Conservation (phyloP, 2,888 invertebrate species). For the Xanthostigma xanthostigma region DNA sequence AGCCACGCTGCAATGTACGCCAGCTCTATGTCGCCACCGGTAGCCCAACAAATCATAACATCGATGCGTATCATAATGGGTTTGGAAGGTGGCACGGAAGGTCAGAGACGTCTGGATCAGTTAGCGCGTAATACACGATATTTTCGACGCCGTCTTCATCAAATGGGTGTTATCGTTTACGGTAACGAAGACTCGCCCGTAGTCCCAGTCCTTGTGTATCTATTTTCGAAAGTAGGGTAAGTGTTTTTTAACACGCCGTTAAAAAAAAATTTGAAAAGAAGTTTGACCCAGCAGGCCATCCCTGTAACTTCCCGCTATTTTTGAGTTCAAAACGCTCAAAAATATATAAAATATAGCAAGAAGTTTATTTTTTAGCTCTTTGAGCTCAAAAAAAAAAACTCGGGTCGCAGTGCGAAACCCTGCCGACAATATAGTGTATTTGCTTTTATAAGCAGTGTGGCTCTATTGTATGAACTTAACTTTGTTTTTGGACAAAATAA, state of each 20-base stretch:
- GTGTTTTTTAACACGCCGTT: constrained; percentile 18
- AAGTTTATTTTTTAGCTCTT: too few relatives aligned
- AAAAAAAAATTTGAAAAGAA: too few relatives aligned
- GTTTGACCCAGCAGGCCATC: too few relatives aligned
- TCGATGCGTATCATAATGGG: constrained; percentile 83
- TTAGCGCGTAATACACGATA: constrained; percentile 71
- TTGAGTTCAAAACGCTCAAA: too few relatives aligned
- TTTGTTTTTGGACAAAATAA: too few relatives aligned
- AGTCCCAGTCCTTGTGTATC: constrained; percentile 87
- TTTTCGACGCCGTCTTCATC: constrained; percentile 61
- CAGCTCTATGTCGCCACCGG: constrained; percentile 74
- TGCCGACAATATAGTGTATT: too few relatives aligned
- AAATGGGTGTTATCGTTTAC: constrained; percentile 82
- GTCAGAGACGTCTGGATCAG: constrained; percentile 47
- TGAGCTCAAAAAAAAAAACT: too few relatives aligned
- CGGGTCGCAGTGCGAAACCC: too few relatives aligned
- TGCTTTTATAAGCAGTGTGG: too few relatives aligned
- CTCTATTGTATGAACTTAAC: too few relatives aligned
- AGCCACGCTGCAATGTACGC: constrained; percentile 84
- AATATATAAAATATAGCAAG: too few relatives aligned
- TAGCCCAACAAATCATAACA: constrained; percentile 79
- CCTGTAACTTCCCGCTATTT: too few relatives aligned
- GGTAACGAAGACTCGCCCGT: constrained; percentile 94
- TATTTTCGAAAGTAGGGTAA: constrained; percentile 88
- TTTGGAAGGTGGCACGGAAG: constrained; percentile 57